A percentile compares a stretch with the other conserved stretches of the same genome.
Evolutionary conservation across 2,888 invertebrate genomes (phyloP).

Genomic region (Linyphia triangularis): DNA sequence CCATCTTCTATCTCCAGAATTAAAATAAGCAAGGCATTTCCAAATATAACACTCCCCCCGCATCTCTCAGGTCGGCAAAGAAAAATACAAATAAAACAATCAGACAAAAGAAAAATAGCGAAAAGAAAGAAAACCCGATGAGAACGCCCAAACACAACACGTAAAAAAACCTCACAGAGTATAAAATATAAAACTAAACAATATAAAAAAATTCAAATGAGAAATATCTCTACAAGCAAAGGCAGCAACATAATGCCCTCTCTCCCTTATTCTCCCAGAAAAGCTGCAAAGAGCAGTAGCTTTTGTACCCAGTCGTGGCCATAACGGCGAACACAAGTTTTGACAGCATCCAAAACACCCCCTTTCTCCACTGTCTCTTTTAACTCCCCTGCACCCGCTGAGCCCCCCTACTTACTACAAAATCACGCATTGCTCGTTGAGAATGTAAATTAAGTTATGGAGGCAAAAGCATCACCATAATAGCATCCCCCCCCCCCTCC

Average conservation of each 20-base stretch:
- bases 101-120: neutral
- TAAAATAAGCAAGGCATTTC: slow-evolving; percentile 10
- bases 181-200: slow-evolving; percentile 60
- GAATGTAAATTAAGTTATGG: slow-evolving; percentile 75
- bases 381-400: slow-evolving; percentile 37
- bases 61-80: neutral
- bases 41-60: slow-evolving; percentile 16
- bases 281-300: slow-evolving; percentile 49
- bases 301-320: slow-evolving; percentile 46
- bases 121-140: slow-evolving; percentile 44
- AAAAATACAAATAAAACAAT: slow-evolving; percentile 5
- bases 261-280: slow-evolving; percentile 28
- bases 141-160: slow-evolving; percentile 9
- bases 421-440: slow-evolving; percentile 70
- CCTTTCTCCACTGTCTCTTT: slow-evolving; percentile 61
- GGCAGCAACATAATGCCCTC: slow-evolving; percentile 51
- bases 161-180: neutral
- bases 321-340: slow-evolving; percentile 69
- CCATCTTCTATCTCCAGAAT: neutral
- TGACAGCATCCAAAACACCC: slow-evolving; percentile 69
- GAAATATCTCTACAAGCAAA: slow-evolving; percentile 28
- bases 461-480: slow-evolving; percentile 74
- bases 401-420: slow-evolving; percentile 62
- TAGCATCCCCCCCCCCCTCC: slow-evolving; percentile 41
- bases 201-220: slow-evolving; percentile 47